These are phyloP conservation scores for Anoplophora glabripennis DNA, from an alignment of 1,140 invertebrate species.

Conservation along the genomic window DNA sequence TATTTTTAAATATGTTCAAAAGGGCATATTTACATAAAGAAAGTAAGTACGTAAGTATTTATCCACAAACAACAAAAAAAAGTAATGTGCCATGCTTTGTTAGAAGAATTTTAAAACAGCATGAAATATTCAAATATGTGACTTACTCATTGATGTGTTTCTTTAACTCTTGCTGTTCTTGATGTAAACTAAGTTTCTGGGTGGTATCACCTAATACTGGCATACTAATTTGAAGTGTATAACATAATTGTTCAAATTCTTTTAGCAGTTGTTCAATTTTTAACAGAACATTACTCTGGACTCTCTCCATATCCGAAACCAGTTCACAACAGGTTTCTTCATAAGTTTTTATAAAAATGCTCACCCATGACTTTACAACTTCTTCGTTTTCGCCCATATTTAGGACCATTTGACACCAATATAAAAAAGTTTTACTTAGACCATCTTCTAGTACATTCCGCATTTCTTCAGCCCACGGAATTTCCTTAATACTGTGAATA, in stretches of 20 bases:
- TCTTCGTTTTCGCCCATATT: conserved; percentile 9
- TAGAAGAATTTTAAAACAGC: neutral
- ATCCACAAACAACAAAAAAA: conserved; percentile 7
- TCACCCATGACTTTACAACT: conserved; percentile 3
- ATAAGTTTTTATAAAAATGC: neutral
- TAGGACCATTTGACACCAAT: conserved; percentile 3
- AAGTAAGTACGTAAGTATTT: neutral
- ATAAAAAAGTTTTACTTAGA: conserved; percentile 10
- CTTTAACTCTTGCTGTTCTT: conserved; percentile 15
- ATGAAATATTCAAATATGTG: conserved; percentile 6
- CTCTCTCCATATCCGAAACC: conserved; percentile 9
- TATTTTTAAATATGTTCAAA: neutral
- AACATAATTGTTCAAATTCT: conserved; percentile 14
- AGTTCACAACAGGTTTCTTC: conserved; percentile 17
- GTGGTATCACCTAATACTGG: conserved; percentile 16
- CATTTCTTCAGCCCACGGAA: conserved; percentile 9
- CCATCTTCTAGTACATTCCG: neutral
- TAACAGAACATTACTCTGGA: conserved; percentile 6
- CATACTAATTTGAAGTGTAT: conserved; percentile 12
- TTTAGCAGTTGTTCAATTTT: conserved; percentile 12
- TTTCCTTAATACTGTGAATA: too few species aligned
- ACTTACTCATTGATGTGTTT: conserved; percentile 25
- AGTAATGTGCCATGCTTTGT: conserved; percentile 2
- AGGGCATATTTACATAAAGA: too few species aligned
- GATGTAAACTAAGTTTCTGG: conserved; percentile 14